Evolutionary conservation across 2,888 invertebrate genomes (phyloP).

Genomic region (Ophion obscuratus): DNA sequence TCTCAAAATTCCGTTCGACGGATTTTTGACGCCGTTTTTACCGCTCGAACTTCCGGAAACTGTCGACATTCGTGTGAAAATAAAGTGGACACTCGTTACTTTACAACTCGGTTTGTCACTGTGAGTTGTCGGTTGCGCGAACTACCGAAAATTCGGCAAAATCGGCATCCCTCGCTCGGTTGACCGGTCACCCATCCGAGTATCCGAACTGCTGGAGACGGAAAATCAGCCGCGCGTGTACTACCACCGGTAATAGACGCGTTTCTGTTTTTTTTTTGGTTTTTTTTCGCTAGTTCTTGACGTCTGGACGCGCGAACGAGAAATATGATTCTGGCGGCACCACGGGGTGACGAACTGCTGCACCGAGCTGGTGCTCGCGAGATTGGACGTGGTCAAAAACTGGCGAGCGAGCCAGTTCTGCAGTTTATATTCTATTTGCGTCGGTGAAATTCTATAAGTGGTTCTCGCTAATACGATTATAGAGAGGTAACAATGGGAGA

Average conservation of each 20-base stretch:
- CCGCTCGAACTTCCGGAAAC: slow-evolving; percentile 54
- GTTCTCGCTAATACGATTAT: slow-evolving; percentile 39
- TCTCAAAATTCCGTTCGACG: slow-evolving; percentile 71
- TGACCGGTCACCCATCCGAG: too few species aligned
- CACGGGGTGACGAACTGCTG: slow-evolving; percentile 63
- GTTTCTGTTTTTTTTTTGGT: too few species aligned
- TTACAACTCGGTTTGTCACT: too few species aligned
- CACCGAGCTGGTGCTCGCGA: slow-evolving; percentile 44
- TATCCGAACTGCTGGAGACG: too few species aligned
- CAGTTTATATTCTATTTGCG: slow-evolving; percentile 55
- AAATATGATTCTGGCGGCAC: slow-evolving; percentile 53
- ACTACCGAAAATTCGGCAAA: too few species aligned
- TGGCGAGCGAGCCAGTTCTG: slow-evolving; percentile 56
- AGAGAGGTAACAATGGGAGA: slow-evolving; percentile 37
- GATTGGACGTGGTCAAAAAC: slow-evolving; percentile 51
- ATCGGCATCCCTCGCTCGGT: background rate
- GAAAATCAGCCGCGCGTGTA: too few species aligned
- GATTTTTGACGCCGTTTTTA: slow-evolving; percentile 34
- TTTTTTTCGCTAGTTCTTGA: too few species aligned
- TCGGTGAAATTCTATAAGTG: slow-evolving; percentile 22
- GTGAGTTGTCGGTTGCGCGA: too few species aligned
- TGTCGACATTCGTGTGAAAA: slow-evolving; percentile 9
- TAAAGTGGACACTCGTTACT: too few species aligned
- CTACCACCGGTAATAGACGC: too few species aligned
- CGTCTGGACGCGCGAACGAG: slow-evolving; percentile 30